Base-by-base conservation (phyloP, 2,113 vertebrate genomes). In the Hylia prasina region DNA sequence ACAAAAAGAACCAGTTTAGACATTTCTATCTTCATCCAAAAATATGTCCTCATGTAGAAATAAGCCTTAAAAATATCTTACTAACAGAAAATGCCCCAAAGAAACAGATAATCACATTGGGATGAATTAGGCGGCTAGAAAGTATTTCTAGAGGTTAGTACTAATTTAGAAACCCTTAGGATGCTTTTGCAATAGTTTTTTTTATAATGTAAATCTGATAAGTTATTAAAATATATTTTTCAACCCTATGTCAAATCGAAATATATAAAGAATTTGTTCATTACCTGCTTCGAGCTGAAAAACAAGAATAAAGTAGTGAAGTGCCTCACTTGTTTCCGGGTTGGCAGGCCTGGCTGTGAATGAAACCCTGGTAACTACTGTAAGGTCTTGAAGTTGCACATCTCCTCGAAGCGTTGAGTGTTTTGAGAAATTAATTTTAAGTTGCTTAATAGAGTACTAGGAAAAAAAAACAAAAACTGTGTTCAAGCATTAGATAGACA, bases 1-100 rank as follows among this genome's bases (percentile, higher is more conserved):
- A 93, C 92, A 92, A 96, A 90, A 93, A 83, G 56, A 94, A 89
- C 48, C 48, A 69, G 77, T 79, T 92, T 78, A 93, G 68, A 87
- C 33, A 71, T 93, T 89, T 93, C 65, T 87, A 14, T 87, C 79
- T 76, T 78, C 18, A 75, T 78, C 39, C 44, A 54, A 83, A 95
- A 78, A 56, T 50, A 11, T 81, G 40, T 81, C 23, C 40, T 90
- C 40, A 17, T 56, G 18, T 76, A 84, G 44, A 79, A 95, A 82
- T 64, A 78, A 94, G 12, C 12, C 47, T 89, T 89, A 75, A 87
- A 93, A 87, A 79, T 71, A 5, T 64, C 53, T 82, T 87, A 13
- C 22, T 50, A 56, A 20, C 7, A 27, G 16, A 13, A 79, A 95
- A 81, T 33, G 10, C 82, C 28, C 47, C 80, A 90, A 39, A 83